phyloP scores from a whole-genome alignment of 2,888 invertebrate species.

The Nomada flava region DNA sequence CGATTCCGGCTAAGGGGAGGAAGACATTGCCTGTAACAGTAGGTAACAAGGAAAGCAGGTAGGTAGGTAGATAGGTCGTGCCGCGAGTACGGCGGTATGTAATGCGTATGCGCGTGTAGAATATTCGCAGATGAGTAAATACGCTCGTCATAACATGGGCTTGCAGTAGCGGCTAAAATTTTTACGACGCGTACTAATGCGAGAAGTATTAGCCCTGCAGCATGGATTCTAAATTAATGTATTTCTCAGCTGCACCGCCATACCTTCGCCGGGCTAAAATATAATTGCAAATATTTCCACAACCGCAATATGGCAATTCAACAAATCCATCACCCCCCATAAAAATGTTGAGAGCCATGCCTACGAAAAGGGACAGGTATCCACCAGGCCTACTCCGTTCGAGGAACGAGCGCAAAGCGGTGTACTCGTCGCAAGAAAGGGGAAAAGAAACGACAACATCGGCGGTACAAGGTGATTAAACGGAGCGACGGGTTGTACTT shows the following conservation, averaged over 20 bases:
- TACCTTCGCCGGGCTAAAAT: no score
- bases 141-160: conserved; percentile 40
- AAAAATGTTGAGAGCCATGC: no score
- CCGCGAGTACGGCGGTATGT: conserved; percentile 22
- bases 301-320: no score
- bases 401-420: conserved; percentile 5
- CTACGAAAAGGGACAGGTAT: neutral
- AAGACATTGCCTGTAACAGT: conserved; percentile 32
- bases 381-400: conserved; percentile 2
- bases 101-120: neutral
- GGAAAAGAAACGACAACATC: conserved; percentile 2
- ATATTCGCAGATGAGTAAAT: conserved; percentile 41
- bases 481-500: neutral
- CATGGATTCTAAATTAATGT: no score
- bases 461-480: neutral
- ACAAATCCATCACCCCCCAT: no score
- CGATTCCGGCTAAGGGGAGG: conserved; percentile 61
- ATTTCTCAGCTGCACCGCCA: no score
- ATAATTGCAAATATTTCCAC: no score
- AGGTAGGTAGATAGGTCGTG: conserved; percentile 41
- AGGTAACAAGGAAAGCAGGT: conserved; percentile 42
- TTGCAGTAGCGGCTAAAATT: conserved; percentile 20
- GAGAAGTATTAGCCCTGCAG: no score
- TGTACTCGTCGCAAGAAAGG: neutral
- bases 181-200: no score